phyloP scores from a whole-genome alignment of 2,113 vertebrate genomes.

The Ammodytes marinus region DNA sequence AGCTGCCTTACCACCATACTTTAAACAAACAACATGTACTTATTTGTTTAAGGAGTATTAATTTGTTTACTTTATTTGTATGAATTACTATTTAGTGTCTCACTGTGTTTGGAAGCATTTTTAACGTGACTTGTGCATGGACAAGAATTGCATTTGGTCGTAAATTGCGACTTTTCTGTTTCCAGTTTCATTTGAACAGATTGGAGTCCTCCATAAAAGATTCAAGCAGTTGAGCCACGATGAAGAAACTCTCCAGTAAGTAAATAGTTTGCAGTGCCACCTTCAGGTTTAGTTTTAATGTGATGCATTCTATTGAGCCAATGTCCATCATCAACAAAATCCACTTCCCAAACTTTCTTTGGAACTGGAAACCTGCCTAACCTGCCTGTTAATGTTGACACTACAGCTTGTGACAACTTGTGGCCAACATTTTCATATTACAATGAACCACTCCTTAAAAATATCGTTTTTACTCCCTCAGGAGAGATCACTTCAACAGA shows the following conservation, averaged over 20 bases:
- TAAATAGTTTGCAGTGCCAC: not conserved
- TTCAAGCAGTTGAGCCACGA: slow-evolving; percentile 93
- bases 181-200: slow-evolving; percentile 92
- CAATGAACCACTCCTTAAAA: slow-evolving; percentile 10
- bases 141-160: not conserved
- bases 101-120: not conserved
- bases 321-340: not conserved
- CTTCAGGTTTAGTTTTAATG: not conserved
- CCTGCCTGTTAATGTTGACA: slow-evolving; percentile 17
- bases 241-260: slow-evolving; percentile 84
- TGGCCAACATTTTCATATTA: not conserved
- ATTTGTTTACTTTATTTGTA: too few relatives aligned
- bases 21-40: not conserved
- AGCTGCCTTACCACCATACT: not conserved
- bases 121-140: too few relatives aligned
- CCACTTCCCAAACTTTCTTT: not conserved
- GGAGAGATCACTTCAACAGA: slow-evolving; percentile 90
- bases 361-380: slow-evolving; percentile 40
- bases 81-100: not conserved
- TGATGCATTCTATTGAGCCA: not conserved
- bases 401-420: not conserved
- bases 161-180: slow-evolving; percentile 14
- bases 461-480: slow-evolving; percentile 61
- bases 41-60: too few relatives aligned
- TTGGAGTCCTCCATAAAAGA: slow-evolving; percentile 90